Evolutionary conservation across 2,888 invertebrate species (phyloP).

Genomic region (Dexiosoma caninum): DNA sequence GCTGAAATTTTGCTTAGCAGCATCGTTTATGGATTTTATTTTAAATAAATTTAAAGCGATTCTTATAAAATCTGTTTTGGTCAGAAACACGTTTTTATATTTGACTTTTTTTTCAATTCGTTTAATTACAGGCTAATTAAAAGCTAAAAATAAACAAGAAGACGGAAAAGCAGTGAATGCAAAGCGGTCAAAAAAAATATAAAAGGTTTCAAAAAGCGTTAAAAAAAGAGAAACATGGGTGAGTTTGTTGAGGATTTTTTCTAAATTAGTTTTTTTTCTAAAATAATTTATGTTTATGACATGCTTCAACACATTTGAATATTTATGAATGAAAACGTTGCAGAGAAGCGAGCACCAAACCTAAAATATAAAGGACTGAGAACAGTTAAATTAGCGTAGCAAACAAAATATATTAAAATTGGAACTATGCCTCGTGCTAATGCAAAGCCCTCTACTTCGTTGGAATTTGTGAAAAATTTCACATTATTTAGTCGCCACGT

Average conservation of each 20-base stretch:
- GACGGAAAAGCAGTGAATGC: not conserved
- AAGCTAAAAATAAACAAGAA: not conserved
- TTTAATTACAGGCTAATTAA: conserved; percentile 4
- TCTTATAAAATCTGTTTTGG: too few relatives aligned
- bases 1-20: too few relatives aligned
- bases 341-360: not conserved
- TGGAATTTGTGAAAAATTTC: too few relatives aligned
- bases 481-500: too few relatives aligned
- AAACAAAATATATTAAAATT: not conserved
- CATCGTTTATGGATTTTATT: too few relatives aligned
- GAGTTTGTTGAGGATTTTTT: not conserved
- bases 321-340: not conserved
- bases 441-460: too few relatives aligned
- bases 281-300: conserved; percentile 16
- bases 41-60: too few relatives aligned
- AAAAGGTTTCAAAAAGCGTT: conserved; percentile 7
- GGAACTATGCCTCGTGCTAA: too few relatives aligned
- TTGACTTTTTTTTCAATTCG: not conserved
- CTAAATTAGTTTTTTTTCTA: not conserved
- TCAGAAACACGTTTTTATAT: too few relatives aligned
- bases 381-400: not conserved
- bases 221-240: conserved; percentile 14
- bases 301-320: conserved; percentile 15
- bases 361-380: not conserved
- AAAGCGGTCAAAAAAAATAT: not conserved